Conservation (phyloP, 2,113 vertebrate species). For the Archilochus colubris region DNA sequence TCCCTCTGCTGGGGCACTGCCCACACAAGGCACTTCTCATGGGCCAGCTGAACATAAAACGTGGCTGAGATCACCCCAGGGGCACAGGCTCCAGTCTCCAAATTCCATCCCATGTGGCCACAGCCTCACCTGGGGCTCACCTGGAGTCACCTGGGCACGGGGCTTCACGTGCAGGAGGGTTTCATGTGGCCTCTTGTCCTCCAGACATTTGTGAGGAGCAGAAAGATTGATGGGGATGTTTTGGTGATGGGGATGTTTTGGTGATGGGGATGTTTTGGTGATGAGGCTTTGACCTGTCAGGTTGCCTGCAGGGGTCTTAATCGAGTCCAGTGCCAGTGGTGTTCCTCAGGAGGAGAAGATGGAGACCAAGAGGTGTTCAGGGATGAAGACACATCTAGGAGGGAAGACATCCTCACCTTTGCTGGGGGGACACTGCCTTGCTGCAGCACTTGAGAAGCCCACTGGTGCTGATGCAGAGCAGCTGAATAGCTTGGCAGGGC, state of each 20-base stretch:
- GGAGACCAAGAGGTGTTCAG: background rate
- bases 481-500: conserved; percentile 12
- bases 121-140: background rate
- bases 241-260: background rate
- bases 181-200: background rate
- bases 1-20: background rate
- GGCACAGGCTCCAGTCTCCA: background rate
- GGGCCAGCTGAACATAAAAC: background rate
- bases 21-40: background rate
- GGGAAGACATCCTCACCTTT: background rate
- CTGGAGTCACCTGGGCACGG: background rate
- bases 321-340: background rate
- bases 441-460: background rate
- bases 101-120: background rate
- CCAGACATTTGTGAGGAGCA: background rate
- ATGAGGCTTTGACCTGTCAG: background rate
- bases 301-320: background rate
- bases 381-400: background rate
- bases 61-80: rapidly evolving
- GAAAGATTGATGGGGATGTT: too few species aligned
- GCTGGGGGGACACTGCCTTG: background rate
- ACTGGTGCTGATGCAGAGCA: background rate
- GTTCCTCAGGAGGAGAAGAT: background rate
- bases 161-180: rapidly evolving
- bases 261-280: background rate